phyloP scores from a whole-genome alignment of 2,797 vertebrate species.

The Oryzias dopingdopingensis region DNA sequence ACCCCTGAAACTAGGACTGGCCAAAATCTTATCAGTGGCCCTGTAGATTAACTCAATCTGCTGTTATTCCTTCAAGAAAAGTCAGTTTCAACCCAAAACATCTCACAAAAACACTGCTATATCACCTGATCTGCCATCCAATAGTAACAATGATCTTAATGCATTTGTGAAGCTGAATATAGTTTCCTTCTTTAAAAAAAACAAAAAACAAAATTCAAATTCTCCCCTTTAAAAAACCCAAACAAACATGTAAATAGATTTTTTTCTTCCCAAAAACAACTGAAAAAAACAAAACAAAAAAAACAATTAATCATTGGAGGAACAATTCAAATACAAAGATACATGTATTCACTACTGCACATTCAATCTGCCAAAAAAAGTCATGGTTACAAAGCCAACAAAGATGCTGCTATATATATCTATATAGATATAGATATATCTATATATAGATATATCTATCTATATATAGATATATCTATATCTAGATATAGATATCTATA shows the following conservation, averaged over 20 bases:
- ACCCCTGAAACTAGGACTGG: slow-evolving; percentile 28
- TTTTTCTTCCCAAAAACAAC: slow-evolving; percentile 77
- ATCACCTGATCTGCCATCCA: slow-evolving; percentile 68
- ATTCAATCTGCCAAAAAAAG: slow-evolving; percentile 93
- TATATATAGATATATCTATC: slow-evolving; percentile 44
- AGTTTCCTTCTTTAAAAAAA: slow-evolving; percentile 82
- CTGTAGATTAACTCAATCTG: slow-evolving; percentile 48
- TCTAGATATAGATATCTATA: slow-evolving; percentile 51
- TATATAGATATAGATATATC: slow-evolving; percentile 23
- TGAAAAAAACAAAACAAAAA: slow-evolving; percentile 24
- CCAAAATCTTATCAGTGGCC: slow-evolving; percentile 43
- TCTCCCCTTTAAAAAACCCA: slow-evolving; percentile 66
- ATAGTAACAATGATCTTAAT: slow-evolving; percentile 65
- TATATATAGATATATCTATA: slow-evolving; percentile 59
- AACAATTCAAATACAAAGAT: slow-evolving; percentile 95
- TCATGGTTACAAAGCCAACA: slow-evolving; percentile 94
- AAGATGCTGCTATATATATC: slow-evolving; percentile 81
- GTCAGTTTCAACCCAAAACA: slow-evolving; percentile 37
- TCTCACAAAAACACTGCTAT: slow-evolving; percentile 55
- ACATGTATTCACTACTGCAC: slow-evolving; percentile 93
- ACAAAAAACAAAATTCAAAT: slow-evolving; percentile 78
- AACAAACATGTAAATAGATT: slow-evolving; percentile 62
- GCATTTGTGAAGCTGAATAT: slow-evolving; percentile 80
- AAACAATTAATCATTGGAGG: slow-evolving; percentile 85
- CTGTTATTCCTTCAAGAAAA: slow-evolving; percentile 46